Evolutionary conservation across 2,113 vertebrate genomes (phyloP).

Genomic region (Elephantulus edwardii): DNA sequence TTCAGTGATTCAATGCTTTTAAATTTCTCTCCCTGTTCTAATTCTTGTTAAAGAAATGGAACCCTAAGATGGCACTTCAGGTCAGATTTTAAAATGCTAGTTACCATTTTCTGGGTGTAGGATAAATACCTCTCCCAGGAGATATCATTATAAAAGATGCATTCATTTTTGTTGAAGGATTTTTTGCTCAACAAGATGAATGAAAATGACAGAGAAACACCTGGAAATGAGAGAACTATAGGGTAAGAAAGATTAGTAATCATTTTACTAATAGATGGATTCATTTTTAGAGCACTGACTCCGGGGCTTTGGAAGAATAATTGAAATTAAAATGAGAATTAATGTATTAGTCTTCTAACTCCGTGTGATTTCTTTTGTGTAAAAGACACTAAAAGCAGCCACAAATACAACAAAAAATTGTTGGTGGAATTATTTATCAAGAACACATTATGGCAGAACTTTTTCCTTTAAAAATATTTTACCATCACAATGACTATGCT

Average conservation of each 20-base stretch:
- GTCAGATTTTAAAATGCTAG: background rate
- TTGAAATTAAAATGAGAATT: constrained; percentile 50
- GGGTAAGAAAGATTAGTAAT: background rate
- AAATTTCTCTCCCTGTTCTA: background rate
- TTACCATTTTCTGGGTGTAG: background rate
- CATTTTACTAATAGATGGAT: background rate
- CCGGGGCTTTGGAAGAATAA: background rate
- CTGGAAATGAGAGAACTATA: background rate
- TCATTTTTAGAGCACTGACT: background rate
- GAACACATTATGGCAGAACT: background rate
- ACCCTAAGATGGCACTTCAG: background rate
- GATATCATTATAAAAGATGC: background rate
- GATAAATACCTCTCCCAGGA: background rate
- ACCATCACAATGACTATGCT: background rate
- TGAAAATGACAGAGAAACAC: background rate
- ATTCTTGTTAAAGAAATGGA: background rate
- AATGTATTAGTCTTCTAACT: constrained; percentile 20
- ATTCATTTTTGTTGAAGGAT: background rate
- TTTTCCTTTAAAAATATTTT: background rate
- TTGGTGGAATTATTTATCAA: constrained; percentile 30
- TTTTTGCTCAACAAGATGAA: background rate
- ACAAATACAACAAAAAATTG: background rate
- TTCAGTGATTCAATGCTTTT: background rate
- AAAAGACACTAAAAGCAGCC: constrained; percentile 23
- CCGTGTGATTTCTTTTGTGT: constrained; percentile 27